Base-by-base conservation (phyloP, 2,888 invertebrate species). In the Euphydryas editha region DNA sequence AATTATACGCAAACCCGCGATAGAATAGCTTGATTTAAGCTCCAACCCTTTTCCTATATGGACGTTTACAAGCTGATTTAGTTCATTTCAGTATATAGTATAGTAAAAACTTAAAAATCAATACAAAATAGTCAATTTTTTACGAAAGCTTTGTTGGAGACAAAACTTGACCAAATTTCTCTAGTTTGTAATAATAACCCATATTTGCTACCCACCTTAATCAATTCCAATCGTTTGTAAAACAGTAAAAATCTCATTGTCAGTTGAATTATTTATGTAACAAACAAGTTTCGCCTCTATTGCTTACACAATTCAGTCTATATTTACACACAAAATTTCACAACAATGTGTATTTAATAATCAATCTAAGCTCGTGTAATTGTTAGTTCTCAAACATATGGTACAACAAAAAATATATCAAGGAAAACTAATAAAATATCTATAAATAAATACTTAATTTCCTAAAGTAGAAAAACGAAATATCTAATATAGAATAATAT, bases 171-270 rank as follows among this genome's bases (percentile, higher is more conserved):
- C 56, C 60, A 30, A 59, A 37, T 62, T 70, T 70, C 39, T 39
- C 65, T 17, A 57, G 24, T 49, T 24, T 46, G 65, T 49, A 67
- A 65, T 68, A 37, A 63, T 62, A 65, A 55, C 54, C 62, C 68
- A 63, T 70, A 65, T 68, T 70, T 68, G 68, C 65, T 65, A 58
- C 67, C 67, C 36, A 65, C 69, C 70, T 69, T 65, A 64, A 59
- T 68, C 67, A 71, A 74, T 59, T 59, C 63, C 37, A 59, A 59
- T 56, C 59, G 62, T 63, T 59, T 67, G 49, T 67, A 62, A 13
- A 63, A 37, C 56, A 42, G 59, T 36, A 67, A 63, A 59, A 59
- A 67, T 62, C 59, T 59, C 62, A n/a, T n/a, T n/a, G n/a, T n/a
- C n/a, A 59, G 63, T 63, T 67, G 59, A 39, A 59, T 59, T 63